Evolutionary conservation across 2,888 invertebrate genomes (phyloP), one percentile per base, ranked within the genome.

Genomic region (Prosopocoilus inquinatus): DNA sequence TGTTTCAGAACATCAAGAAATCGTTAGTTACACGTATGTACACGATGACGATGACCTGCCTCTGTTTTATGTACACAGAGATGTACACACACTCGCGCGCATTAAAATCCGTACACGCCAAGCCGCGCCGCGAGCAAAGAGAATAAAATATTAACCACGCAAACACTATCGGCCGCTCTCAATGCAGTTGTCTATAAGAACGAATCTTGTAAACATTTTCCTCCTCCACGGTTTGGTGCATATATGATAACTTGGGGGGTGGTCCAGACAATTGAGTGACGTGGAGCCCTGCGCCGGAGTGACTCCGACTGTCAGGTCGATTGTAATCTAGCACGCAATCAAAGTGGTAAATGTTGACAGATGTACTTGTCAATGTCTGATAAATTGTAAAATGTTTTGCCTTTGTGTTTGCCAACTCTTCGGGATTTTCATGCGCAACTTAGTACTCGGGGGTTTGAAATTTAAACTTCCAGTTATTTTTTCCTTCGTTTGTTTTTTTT

Each of bases 261-360:
- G 35, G 38, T 48, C 36, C 32, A 28, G 20, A 28, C 20, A 28
- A 28, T 28, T 28, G 20, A 28, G 5, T 28, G 20, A 28, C 20
- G 20, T 28, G 20, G 7, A 28, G 7, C 20, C 7, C 20, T 38
- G 16, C 15, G 5, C 7, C 7, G 20, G 20, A 7, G 20, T 28
- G 20, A 28, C 20, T 28, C 20, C 20, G 20, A 43, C 39, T 34
- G 39, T 39, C 57, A 59, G 59, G 60, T 52, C 57, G 49, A 41
- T 45, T 62, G 61, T 56, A 62, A 62, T 62, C 63, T 62, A 60
- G 52, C 60, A 60, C 67, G 70, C 73, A 74, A 74, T 74, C 74
- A 74, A 68, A 69, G 68, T 67, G 65, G 73, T 69, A 75, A 76
- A 76, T 76, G 74, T 76, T 76, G 74, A 75, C 76, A 73, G 70